Conservation (phyloP, 2,113 vertebrate species). For the Amblyopsis rosae region DNA sequence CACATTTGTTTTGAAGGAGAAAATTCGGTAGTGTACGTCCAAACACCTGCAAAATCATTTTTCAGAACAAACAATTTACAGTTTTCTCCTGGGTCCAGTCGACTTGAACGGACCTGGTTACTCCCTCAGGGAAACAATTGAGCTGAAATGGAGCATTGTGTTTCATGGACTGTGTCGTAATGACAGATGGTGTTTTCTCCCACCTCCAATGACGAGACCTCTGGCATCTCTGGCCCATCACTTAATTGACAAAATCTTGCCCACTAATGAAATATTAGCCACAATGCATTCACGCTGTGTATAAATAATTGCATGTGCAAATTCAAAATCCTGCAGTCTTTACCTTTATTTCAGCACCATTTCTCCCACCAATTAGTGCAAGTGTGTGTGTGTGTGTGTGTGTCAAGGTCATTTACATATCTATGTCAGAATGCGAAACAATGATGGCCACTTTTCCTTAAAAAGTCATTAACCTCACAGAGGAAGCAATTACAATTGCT, state of each 20-base stretch:
- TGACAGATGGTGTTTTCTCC: slow-evolving; percentile 76
- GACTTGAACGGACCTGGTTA: slow-evolving; percentile 64
- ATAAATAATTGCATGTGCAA: slow-evolving; percentile 6
- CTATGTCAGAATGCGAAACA: slow-evolving; percentile 47
- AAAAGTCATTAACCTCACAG: slow-evolving; percentile 63
- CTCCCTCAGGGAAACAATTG: slow-evolving; percentile 70
- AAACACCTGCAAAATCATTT: slow-evolving; percentile 48
- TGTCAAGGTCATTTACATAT: slow-evolving; percentile 58
- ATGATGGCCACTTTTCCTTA: slow-evolving; percentile 45
- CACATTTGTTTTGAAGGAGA: slow-evolving; percentile 1
- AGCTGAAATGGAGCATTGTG: slow-evolving; percentile 65
- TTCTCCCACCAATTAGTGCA: slow-evolving; percentile 29
- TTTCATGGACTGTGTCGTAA: slow-evolving; percentile 73
- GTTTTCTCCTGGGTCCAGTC: slow-evolving; percentile 63
- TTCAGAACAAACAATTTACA: slow-evolving; percentile 67
- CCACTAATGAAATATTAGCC: slow-evolving; percentile 34
- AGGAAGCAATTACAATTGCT: slow-evolving; percentile 58
- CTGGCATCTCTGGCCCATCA: slow-evolving; percentile 46
- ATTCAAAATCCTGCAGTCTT: neutral
- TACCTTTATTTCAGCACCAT: slow-evolving; percentile 21
- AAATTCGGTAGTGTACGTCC: slow-evolving; percentile 12
- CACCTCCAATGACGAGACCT: slow-evolving; percentile 61
- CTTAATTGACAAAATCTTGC: slow-evolving; percentile 58
- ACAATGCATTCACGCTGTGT: neutral
- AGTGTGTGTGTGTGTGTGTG: neutral